Evolutionary conservation across 2,113 vertebrate genomes (phyloP).

Genomic region (Dolichallabes microphthalmus): DNA sequence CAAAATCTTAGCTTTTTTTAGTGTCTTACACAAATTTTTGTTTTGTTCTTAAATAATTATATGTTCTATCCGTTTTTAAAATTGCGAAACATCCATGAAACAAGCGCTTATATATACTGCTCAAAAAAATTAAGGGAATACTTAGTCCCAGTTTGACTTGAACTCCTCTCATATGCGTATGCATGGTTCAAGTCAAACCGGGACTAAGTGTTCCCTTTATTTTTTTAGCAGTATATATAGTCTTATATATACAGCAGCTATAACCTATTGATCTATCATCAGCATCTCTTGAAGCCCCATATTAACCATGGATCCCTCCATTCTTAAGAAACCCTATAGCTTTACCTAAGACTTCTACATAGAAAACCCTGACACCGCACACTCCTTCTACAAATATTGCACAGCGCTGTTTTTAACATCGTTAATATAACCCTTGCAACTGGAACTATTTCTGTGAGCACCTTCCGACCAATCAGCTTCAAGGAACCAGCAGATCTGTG

Average conservation of each 20-base stretch:
- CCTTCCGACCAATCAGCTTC: not conserved
- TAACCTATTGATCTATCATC: not conserved
- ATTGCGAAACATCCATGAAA: not conserved
- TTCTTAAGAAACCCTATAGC: not conserved
- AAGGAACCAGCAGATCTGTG: not conserved
- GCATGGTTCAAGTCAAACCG: no score
- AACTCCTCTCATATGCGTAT: no score
- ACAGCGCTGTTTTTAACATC: not conserved
- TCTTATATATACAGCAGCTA: not conserved
- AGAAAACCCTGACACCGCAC: not conserved
- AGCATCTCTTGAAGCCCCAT: not conserved
- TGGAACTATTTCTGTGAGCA: not conserved
- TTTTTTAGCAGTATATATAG: no score
- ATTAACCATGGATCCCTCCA: not conserved
- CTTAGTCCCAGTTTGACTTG: no score
- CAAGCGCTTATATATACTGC: not conserved
- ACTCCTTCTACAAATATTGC: not conserved
- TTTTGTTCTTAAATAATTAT: not conserved
- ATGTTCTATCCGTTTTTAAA: not conserved
- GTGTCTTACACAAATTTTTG: no score
- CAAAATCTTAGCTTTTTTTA: no score
- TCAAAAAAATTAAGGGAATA: no score
- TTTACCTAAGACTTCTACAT: not conserved
- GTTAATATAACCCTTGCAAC: not conserved
- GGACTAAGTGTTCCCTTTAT: no score